Percentiles rank a stretch among this genome's conserved stretches.
phyloP scores from a whole-genome alignment of 2,113 vertebrate genomes.

The Meriones unguiculatus region DNA sequence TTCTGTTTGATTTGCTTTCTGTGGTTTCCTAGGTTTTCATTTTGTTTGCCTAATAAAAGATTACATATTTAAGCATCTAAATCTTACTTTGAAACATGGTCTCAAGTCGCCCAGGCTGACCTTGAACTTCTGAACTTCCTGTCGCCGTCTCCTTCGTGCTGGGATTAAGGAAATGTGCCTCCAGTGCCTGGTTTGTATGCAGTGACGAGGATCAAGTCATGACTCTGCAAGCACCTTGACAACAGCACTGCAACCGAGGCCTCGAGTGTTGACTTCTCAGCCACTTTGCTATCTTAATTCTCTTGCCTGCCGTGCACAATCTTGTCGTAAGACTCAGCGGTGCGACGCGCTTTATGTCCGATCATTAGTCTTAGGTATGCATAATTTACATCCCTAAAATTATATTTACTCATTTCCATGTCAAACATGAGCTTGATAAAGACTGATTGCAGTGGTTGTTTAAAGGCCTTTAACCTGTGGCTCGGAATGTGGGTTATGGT shows the following conservation, averaged over 20 bases:
- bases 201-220: too few relatives aligned
- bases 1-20: not conserved
- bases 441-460: not conserved
- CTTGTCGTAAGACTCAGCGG: not conserved
- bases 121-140: not conserved
- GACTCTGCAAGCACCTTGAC: not conserved
- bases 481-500: not conserved
- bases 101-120: not conserved
- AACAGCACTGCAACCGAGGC: not conserved
- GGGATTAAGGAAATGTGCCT: not conserved
- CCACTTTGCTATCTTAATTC: not conserved
- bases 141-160: not conserved
- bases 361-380: not conserved
- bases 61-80: not conserved
- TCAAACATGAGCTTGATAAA: not conserved
- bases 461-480: not conserved
- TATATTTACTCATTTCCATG: not conserved
- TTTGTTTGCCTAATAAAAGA: constrained; percentile 25
- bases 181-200: not conserved
- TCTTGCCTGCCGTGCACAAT: not conserved
- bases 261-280: not conserved
- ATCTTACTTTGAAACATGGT: not conserved
- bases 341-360: not conserved
- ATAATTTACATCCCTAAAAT: not conserved
- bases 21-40: constrained; percentile 1